Evolutionary conservation across 2,113 vertebrate genomes (phyloP).

Genomic region (Percina caprodes): DNA sequence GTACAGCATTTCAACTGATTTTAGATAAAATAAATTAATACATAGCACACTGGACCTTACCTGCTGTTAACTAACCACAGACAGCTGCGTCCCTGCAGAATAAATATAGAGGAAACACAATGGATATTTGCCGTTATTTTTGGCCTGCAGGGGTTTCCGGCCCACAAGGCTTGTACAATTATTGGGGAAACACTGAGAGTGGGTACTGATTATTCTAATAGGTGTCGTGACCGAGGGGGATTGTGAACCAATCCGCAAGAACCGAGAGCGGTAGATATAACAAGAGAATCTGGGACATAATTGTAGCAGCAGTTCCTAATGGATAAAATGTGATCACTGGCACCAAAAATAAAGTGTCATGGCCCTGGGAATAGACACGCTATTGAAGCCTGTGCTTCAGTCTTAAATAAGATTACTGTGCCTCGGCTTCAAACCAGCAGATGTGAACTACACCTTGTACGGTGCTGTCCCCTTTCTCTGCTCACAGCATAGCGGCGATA

Average conservation of each 20-base stretch:
- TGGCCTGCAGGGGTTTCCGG: too few species aligned
- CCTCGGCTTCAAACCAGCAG: conserved; percentile 25
- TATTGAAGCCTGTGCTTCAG: conserved; percentile 31
- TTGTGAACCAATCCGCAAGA: conserved; percentile 25
- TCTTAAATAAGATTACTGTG: conserved; percentile 51
- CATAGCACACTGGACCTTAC: too few species aligned
- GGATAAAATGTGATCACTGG: conserved; percentile 50
- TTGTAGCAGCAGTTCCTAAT: conserved; percentile 42
- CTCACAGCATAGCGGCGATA: conserved; percentile 37
- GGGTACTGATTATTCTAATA: too few species aligned
- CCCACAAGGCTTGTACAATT: too few species aligned
- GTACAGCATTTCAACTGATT: too few species aligned
- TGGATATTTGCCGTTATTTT: too few species aligned
- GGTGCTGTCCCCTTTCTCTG: conserved; percentile 6
- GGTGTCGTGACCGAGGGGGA: too few species aligned
- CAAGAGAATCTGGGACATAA: not conserved
- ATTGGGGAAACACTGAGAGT: too few species aligned
- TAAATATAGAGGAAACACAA: too few species aligned
- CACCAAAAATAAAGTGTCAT: conserved; percentile 14
- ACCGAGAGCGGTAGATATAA: not conserved
- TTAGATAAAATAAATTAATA: too few species aligned
- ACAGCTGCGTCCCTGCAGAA: too few species aligned
- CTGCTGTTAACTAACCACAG: too few species aligned
- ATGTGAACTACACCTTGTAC: conserved; percentile 35
- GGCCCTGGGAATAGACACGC: not conserved